Evolutionary conservation across 2,113 vertebrate genomes (phyloP).

Genomic region (Cathartes aura): DNA sequence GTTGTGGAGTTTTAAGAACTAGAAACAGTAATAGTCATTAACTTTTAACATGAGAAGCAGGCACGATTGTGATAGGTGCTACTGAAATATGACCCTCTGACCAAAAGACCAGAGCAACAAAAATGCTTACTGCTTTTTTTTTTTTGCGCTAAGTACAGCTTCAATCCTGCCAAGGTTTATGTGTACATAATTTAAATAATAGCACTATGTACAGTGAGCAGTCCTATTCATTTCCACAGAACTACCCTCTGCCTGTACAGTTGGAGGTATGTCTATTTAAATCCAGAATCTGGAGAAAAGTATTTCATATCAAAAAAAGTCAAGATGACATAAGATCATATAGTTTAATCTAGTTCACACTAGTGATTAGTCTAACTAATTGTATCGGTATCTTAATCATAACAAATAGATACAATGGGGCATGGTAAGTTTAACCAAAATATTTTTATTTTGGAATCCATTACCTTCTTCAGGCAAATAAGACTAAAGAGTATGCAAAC

Average conservation of each 20-base stretch:
- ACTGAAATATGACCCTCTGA: neutral
- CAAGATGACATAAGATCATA: neutral
- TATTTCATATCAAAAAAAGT: neutral
- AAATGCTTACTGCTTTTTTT: neutral
- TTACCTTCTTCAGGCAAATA: neutral
- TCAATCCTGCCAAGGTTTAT: neutral
- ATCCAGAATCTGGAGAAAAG: neutral
- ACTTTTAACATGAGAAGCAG: neutral
- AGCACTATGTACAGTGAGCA: neutral
- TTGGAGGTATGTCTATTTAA: neutral
- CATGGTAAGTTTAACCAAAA: neutral
- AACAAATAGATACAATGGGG: neutral
- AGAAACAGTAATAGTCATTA: neutral
- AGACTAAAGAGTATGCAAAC: neutral
- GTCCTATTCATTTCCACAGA: neutral
- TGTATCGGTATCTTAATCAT: neutral
- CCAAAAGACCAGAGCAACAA: neutral
- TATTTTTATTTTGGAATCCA: neutral
- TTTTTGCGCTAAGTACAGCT: neutral
- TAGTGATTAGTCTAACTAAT: neutral
- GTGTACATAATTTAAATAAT: neutral
- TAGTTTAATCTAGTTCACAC: neutral
- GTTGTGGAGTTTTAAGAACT: constrained; percentile 24
- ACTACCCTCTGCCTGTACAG: neutral
- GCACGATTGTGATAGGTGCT: neutral